phyloP scores from a whole-genome alignment of 2,113 vertebrate species.

The Corythaeola cristata region DNA sequence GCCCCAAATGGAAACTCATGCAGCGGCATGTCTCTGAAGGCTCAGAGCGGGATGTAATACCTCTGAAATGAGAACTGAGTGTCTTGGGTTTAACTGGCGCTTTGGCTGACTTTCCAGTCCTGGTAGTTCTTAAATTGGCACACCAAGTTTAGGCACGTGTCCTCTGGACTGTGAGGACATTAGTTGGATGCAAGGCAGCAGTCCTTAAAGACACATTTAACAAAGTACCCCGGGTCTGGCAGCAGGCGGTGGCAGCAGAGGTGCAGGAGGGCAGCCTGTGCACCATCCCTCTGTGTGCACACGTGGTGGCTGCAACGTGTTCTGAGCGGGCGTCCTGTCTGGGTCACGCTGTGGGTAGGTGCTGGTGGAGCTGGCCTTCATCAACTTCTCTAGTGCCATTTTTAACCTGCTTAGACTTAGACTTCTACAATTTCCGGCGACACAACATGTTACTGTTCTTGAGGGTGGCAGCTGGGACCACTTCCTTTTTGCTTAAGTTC shows the following conservation, averaged over 20 bases:
- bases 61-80: not conserved
- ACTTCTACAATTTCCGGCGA: not conserved
- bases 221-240: not conserved
- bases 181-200: not conserved
- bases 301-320: fast-evolving
- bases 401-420: not conserved
- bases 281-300: fast-evolving
- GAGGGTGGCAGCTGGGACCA: not conserved
- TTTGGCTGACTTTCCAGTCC: not conserved
- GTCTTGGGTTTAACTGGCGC: not conserved
- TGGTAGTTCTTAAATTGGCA: not conserved
- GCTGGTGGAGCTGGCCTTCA: not conserved
- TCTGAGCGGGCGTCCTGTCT: fast-evolving
- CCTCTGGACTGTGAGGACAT: not conserved
- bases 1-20: not conserved
- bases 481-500: not conserved
- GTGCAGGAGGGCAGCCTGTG: fast-evolving
- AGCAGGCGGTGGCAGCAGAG: fast-evolving
- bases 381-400: not conserved
- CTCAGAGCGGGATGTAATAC: not conserved
- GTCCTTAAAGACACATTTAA: not conserved
- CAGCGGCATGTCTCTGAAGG: not conserved
- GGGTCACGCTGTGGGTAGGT: not conserved
- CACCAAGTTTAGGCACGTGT: fast-evolving
- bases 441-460: fast-evolving